Evolutionary conservation across 2,113 vertebrate species (phyloP).

Genomic region (Otolemur garnettii): DNA sequence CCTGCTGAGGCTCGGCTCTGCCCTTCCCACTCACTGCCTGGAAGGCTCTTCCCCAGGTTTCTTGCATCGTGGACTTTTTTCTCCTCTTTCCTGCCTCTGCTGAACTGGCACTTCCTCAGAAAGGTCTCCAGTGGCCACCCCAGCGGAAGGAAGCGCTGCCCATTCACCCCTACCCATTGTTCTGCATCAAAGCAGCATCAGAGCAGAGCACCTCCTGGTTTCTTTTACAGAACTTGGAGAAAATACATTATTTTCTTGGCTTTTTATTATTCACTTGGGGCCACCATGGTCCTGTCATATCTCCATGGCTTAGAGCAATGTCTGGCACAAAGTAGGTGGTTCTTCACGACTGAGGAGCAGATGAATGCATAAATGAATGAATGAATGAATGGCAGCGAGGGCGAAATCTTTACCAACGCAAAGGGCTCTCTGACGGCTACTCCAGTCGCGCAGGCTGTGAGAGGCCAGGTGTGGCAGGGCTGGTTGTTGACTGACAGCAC

Average conservation of each 20-base stretch:
- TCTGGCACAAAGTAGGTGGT: not conserved
- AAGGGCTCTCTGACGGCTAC: not conserved
- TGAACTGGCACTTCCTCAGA: conserved; percentile 18
- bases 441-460: not conserved
- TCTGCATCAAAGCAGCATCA: not conserved
- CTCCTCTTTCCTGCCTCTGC: not conserved
- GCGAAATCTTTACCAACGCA: not conserved
- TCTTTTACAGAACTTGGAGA: not conserved
- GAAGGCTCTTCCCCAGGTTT: not conserved
- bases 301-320: not conserved
- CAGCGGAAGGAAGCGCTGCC: not conserved
- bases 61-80: not conserved
- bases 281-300: not conserved
- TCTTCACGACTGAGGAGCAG: not conserved
- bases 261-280: not conserved
- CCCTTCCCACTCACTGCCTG: not conserved
- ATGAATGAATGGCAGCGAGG: not conserved
- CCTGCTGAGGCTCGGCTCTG: not conserved
- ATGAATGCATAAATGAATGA: not conserved
- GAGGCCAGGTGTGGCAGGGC: not conserved
- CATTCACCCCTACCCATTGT: not conserved
- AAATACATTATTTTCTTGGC: not conserved
- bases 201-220: not conserved
- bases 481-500: not conserved
- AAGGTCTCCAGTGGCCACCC: not conserved